Percentiles rank a stretch among this genome's conserved stretches.
Evolutionary conservation across 2,888 invertebrate species (phyloP).

Genomic region (Xanthia togata): DNA sequence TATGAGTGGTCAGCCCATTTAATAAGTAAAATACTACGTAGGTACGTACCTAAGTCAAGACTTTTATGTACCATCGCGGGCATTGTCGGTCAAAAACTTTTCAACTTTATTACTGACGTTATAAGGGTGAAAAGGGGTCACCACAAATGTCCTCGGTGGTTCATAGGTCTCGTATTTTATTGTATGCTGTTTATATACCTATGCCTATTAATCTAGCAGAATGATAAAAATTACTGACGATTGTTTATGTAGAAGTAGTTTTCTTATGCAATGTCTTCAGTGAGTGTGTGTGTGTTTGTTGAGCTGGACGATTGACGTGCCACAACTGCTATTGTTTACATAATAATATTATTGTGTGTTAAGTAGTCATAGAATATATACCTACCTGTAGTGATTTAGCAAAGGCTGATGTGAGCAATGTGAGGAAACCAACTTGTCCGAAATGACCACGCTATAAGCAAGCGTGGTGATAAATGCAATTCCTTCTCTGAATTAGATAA

Average conservation of each 20-base stretch:
- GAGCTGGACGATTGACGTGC: slow-evolving; percentile 21
- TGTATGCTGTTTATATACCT: not conserved
- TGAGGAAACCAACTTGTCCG: not conserved
- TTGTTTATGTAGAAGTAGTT: slow-evolving; percentile 23
- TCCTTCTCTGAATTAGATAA: not conserved
- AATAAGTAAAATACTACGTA: not conserved
- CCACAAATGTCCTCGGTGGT: no score
- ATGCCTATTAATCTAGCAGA: not conserved
- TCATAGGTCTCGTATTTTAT: not conserved
- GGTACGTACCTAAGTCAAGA: not conserved
- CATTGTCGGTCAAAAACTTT: no score
- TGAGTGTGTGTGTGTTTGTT: not conserved
- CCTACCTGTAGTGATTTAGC: not conserved
- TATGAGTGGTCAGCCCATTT: not conserved
- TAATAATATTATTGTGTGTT: slow-evolving; percentile 27
- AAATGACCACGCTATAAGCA: not conserved
- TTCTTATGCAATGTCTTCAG: slow-evolving; percentile 14
- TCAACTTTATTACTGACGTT: no score
- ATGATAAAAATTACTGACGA: not conserved
- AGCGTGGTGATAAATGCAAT: not conserved
- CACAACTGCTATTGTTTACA: slow-evolving; percentile 34
- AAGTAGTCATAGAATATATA: not conserved
- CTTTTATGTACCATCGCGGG: no score
- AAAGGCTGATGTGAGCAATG: not conserved
- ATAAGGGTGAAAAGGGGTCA: no score